Percentiles rank a stretch among this genome's conserved stretches.
phyloP scores from a whole-genome alignment of 30 jellyfish, hydroid and myxozoan genomes.

The Turritopsis rubra region DNA sequence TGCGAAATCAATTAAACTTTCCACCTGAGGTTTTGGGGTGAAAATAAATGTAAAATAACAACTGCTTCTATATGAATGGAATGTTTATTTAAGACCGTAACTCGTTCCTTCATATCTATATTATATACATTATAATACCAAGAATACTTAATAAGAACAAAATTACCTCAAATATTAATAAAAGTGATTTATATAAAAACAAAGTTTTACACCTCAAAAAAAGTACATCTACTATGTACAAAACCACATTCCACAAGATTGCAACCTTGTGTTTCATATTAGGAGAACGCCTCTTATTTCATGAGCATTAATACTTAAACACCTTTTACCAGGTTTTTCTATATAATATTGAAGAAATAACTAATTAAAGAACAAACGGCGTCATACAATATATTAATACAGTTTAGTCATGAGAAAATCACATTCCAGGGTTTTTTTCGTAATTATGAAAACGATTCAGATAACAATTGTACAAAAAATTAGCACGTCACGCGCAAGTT shows the following conservation, averaged over 20 bases:
- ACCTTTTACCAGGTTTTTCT: background rate
- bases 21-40: background rate
- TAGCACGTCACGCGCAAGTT: background rate
- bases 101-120: background rate
- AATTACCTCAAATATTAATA: background rate
- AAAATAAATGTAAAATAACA: too few species aligned
- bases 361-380: background rate
- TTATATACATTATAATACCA: too few species aligned
- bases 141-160: background rate
- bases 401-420: background rate
- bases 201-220: background rate
- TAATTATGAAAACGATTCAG: background rate
- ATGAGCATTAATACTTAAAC: background rate
- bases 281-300: background rate
- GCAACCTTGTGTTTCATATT: background rate
- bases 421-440: background rate
- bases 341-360: background rate
- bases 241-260: background rate
- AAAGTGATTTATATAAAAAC: background rate
- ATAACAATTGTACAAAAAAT: too few species aligned
- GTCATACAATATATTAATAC: background rate
- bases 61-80: background rate
- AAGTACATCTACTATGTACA: background rate
- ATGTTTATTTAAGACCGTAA: background rate
- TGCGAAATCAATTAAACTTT: background rate